Evolutionary conservation across 2,113 vertebrate genomes (phyloP).

Genomic region (Pomatorhinus ruficollis): DNA sequence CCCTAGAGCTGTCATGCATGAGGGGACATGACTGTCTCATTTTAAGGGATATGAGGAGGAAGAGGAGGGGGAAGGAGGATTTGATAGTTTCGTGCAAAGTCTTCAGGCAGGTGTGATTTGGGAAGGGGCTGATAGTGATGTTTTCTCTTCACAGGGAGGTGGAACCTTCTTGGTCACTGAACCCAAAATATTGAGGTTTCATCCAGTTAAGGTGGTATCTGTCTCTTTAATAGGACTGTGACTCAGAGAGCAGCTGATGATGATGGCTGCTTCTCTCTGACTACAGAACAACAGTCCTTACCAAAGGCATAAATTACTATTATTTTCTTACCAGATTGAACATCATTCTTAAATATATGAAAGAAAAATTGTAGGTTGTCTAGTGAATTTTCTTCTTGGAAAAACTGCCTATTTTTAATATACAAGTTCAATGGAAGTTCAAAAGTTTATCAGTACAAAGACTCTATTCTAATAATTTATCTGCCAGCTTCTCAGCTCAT

Average conservation of each 20-base stretch:
- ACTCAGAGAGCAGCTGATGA: slow-evolving; percentile 63
- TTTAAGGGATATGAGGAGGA: neutral
- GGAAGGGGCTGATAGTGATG: neutral
- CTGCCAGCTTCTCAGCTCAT: slow-evolving; percentile 37
- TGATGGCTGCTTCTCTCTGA: slow-evolving; percentile 68
- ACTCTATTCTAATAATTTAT: slow-evolving; percentile 68
- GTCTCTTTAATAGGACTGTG: slow-evolving; percentile 65
- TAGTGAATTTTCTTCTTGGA: slow-evolving; percentile 74
- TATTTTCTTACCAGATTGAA: slow-evolving; percentile 77
- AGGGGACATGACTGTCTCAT: neutral
- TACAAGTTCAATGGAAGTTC: slow-evolving; percentile 79
- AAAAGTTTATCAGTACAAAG: slow-evolving; percentile 75
- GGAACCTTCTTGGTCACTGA: slow-evolving; percentile 32
- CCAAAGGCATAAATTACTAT: slow-evolving; percentile 80
- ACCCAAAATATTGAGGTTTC: slow-evolving; percentile 26
- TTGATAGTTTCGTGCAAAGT: neutral
- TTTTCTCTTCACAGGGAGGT: slow-evolving; percentile 28
- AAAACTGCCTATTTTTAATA: slow-evolving; percentile 73
- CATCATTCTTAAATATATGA: slow-evolving; percentile 73
- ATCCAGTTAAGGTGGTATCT: slow-evolving; percentile 60
- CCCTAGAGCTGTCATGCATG: neutral
- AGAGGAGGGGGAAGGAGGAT: neutral
- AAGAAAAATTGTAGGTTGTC: slow-evolving; percentile 81
- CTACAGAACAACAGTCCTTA: slow-evolving; percentile 74
- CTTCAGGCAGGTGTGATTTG: neutral